Evolutionary conservation across 2,797 vertebrate genomes (phyloP).

Genomic region (Halcyon leucocephala): DNA sequence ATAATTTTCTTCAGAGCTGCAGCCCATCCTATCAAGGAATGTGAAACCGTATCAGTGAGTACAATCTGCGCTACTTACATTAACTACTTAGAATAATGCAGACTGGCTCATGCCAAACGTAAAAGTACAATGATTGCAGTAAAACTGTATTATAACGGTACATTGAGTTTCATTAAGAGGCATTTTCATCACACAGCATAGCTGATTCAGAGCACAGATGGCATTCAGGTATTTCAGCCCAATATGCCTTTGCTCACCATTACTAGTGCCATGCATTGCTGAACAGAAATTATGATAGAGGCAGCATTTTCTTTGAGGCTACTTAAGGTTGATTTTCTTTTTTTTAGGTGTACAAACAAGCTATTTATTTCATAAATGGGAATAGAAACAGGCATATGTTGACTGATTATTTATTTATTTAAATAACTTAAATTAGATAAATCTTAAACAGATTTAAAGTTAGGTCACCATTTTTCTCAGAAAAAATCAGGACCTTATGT

Average conservation of each 20-base stretch:
- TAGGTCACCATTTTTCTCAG: neutral
- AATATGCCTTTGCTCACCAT: neutral
- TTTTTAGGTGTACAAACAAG: neutral
- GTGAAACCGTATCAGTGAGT: neutral
- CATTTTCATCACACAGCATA: neutral
- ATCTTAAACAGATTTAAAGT: neutral
- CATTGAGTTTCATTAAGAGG: slow-evolving; percentile 26
- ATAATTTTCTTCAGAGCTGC: neutral
- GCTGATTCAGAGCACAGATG: neutral
- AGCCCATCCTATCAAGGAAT: neutral
- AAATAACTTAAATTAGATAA: neutral
- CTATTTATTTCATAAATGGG: neutral
- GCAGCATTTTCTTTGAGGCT: neutral
- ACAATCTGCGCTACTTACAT: neutral
- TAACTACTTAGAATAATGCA: neutral
- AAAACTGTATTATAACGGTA: neutral
- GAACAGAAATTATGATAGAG: neutral
- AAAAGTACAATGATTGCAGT: slow-evolving; percentile 8
- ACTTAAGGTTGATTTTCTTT: neutral
- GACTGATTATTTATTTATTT: neutral
- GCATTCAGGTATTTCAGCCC: neutral
- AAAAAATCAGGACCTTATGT: neutral
- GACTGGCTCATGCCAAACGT: neutral
- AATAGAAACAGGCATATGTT: neutral
- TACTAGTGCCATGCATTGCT: fast-evolving